Evolutionary conservation across 2,113 vertebrate species (phyloP), one percentile per base, ranked within the genome.

Genomic region (Ictalurus punctatus): DNA sequence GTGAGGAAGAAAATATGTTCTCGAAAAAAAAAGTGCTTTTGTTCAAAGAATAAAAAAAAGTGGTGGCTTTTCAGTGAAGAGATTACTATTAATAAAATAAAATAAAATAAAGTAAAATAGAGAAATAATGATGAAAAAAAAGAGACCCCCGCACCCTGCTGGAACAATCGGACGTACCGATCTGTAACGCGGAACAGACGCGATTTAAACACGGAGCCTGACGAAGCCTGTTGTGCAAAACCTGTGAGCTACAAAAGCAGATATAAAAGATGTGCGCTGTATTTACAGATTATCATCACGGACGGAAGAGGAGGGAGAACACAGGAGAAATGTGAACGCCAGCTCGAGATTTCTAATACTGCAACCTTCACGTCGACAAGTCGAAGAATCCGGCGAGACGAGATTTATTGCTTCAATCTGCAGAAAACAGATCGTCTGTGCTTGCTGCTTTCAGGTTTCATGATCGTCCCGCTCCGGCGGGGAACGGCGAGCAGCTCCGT

Each of bases 241-340:
- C 96, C 96, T 96, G 94, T 97, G 67, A 63, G 25, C 87, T 84
- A 97, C 97, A 95, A 98, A 98, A 97, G 95, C 94, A 95, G 92
- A 95, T 96, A 94, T 96, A 96, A 96, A 98, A 98, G 96, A 97
- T 96, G 95, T 97, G 96, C 95, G 93, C 92, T 91, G 17, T 88
- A 90, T 90, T 97, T 99, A 99, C 97, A 99, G 94, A 95, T 96
- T 83, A 87, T 97, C 96, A 97, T 97, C 95, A 97, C 96, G 96
- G 90, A 94, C 91, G 94, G 6, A 19, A 12, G 5, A 6, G 13
- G 30, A 54, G 48, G 63, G 4, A 13, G 52, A 52, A 8, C 34
- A 30, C 21, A 37, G 5, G 16, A 12, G 94, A 94, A 95, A 94
- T 95, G 94, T 52, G 16, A 63, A 52, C 0, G 16, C 56, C 61